Evolutionary conservation across 2,888 invertebrate genomes (phyloP), one percentile per base, ranked within the genome.

Genomic region (Drosophila kanekoi): DNA sequence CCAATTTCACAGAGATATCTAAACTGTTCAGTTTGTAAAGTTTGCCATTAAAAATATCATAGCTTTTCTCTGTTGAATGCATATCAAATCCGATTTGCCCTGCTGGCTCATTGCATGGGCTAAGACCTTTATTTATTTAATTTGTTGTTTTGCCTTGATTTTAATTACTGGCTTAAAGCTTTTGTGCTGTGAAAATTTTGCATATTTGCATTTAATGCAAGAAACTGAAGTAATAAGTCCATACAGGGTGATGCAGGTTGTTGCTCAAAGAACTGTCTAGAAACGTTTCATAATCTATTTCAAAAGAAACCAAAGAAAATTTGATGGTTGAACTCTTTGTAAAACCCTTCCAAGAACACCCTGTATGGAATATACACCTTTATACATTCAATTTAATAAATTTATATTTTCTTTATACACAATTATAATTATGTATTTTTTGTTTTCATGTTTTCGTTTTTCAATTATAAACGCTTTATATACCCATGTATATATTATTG

Each of bases 391-490:
- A 28, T 28, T 28, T 28, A 2, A 13, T 13, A 16, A 16, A 28
- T 11, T 35, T 4, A 1, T 35, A 35, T 13, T 14, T 23, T 0
- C 4, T 1, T 28, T 4, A 45, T 6, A 11, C 2, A 43, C 23
- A 32, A 41, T 37, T 66, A 51, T 47, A 49, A 68, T 74, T 51
- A 41, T 64, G 28, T 33, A 40, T 78, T 51, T 63, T 54, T 13
- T n/a, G n/a, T n/a, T 37, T 63, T 33, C 13, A 13, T 47, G 28
- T 53, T 43, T 60, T 44, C 58, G 47, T 40, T 54, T 35, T 56
- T 61, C 48, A 60, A 61, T 77, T 77, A 61, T 59, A 64, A 69
- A 53, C 44, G 53, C 73, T 58, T 58, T 52, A 32, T 16, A 37
- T 45, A 28, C 40, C 47, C 47, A 49, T 58, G n/a, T 18, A 28